A percentile compares a stretch with the other conserved stretches of the same genome.
These are phyloP conservation scores for Acanthiza pusilla DNA, from an alignment of 2,797 vertebrate genomes.

Conservation along the genomic window DNA sequence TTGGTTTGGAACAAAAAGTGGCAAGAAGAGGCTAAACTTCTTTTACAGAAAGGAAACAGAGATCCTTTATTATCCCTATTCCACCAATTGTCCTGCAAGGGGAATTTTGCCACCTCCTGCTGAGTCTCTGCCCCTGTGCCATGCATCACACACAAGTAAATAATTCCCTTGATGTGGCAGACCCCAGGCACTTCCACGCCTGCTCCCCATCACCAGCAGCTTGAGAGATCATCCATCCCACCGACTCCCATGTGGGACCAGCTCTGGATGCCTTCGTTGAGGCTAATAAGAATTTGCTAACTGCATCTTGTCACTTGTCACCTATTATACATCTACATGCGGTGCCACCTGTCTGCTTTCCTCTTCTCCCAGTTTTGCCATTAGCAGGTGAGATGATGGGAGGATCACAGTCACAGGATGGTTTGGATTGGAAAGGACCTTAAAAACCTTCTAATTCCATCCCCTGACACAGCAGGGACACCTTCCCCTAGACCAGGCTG, in stretches of 20 bases:
- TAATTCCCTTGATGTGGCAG: background rate
- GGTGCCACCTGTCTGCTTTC: rapidly evolving
- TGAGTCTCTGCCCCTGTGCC: background rate
- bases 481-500: background rate
- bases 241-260: background rate
- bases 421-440: background rate
- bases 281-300: background rate
- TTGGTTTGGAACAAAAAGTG: background rate
- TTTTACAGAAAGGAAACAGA: background rate
- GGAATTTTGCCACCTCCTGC: background rate
- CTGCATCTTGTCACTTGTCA: background rate
- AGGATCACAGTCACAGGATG: background rate
- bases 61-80: background rate
- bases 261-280: rapidly evolving
- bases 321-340: rapidly evolving
- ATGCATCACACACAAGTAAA: rapidly evolving
- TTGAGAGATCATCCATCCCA: background rate
- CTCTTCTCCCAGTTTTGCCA: background rate
- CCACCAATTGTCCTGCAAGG: rapidly evolving
- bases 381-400: background rate
- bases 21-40: background rate
- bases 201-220: rapidly evolving
- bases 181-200: rapidly evolving
- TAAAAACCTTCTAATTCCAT: background rate
- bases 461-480: background rate